Evolutionary conservation across 2,888 invertebrate genomes (phyloP), one percentile per base, ranked within the genome.

Genomic region (Xanthorhoe spadicearia): DNA sequence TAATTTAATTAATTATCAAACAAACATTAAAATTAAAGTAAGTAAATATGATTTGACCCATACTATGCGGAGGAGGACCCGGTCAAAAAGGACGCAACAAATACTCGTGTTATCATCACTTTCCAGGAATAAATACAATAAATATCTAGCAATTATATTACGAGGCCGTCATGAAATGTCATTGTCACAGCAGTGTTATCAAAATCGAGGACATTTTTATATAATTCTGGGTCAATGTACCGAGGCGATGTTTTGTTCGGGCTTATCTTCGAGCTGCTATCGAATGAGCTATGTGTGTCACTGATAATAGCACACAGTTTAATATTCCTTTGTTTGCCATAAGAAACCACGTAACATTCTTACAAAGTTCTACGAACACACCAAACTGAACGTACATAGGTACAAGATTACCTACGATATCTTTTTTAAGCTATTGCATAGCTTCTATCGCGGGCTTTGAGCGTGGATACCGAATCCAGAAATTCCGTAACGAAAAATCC

Each of bases 191-290:
- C 80, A 79, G 73, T 79, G 84, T 87, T 90, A 90, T 91, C 90
- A 82, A 78, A 86, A 88, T 86, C 81, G 90, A 89, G 87, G 87
- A 86, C 85, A 86, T 90, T 90, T 93, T 92, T 91, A 90, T 91
- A 92, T 91, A 92, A 92, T 90, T 90, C 85, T 93, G 91, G 93
- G 93, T 92, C 93, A 92, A 85, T 90, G 92, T 90, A 91, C 92
- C 90, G 89, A 85, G 80, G 77, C 84, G 87, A 83, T 90, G 90
- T 92, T 90, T 87, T 90, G 92, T 91, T 87, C 84, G 80, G 46
- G 82, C 85, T 91, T 93, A 93, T 93, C 92, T 83, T 75, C 75
- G 23, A 77, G 76, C 75, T 77, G 82, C 81, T 90, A 90, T 90
- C 91, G 81, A 82, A 81, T 79, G 76, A 73, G 83, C 84, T 91